Conservation (phyloP, 1,140 invertebrate species). For the Sycophaga agraensis region DNA sequence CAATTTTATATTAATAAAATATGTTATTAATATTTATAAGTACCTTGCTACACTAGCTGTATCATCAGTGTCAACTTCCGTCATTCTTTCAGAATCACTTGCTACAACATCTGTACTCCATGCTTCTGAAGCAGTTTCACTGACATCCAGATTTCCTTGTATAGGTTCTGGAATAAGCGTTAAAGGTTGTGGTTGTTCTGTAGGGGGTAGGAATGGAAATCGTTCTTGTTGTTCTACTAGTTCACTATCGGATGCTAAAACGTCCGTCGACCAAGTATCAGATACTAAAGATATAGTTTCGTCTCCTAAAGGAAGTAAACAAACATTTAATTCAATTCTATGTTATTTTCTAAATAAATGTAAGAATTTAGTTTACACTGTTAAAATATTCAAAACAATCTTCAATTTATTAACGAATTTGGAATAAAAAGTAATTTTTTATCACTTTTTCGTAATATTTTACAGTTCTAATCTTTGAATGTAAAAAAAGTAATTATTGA, state of each 20-base stretch:
- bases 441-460: no score
- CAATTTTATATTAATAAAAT: background rate
- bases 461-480: no score
- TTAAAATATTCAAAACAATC: no score
- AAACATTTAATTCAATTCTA: background rate
- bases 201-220: constrained; percentile 47
- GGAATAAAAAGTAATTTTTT: no score
- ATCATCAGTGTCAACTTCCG: constrained; percentile 84
- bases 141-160: constrained; percentile 66
- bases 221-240: constrained; percentile 72
- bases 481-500: background rate
- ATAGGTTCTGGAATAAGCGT: constrained; percentile 39
- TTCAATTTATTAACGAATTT: no score
- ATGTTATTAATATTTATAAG: background rate
- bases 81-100: constrained; percentile 89
- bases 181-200: constrained; percentile 39
- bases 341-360: background rate
- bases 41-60: constrained; percentile 71
- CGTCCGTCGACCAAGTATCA: constrained; percentile 97
- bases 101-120: constrained; percentile 97
- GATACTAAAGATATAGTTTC: constrained; percentile 94
- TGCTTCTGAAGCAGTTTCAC: constrained; percentile 91
- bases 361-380: no score
- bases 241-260: constrained; percentile 92
- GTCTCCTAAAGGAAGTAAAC: constrained; percentile 59